Evolutionary conservation across 2,888 invertebrate genomes (phyloP), one percentile per base, ranked within the genome.

Genomic region (Sinotaia quadrata): DNA sequence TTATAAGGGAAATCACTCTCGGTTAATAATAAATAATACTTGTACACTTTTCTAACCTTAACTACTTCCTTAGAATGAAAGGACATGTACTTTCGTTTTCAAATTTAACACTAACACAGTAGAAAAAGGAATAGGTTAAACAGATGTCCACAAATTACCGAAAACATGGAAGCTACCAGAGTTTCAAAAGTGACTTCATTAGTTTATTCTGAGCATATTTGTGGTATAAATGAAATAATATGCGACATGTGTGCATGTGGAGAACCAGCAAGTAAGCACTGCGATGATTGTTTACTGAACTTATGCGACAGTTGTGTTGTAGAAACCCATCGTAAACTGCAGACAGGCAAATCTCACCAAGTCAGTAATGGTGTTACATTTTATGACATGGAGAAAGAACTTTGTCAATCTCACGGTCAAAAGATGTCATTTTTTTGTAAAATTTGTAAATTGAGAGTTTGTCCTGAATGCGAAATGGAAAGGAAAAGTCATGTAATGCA

Each of bases 241-340:
- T 63, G 63, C 24, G 54, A 63, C 8, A 21, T 63, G 36, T 63
- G 63, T 18, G 54, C 36, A 3, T 34, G 27, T 2, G 52, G 18
- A 21, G 29, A 37, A 29, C 31, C 24, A n/a, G 63, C 63, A 41
- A 63, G 18, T 12, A 4, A 37, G 29, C 63, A 54, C 31, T 63
- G 63, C 10, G 63, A 63, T 41, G 54, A 63, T 21, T 63, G 63
- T 36, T 24, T 63, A 41, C 5, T 37, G 24, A 63, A 63, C 27
- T 29, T 63, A 24, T 63, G 63, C 37, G 63, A 54, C 49, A 37
- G 63, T 63, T 63, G 63, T 36, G 63, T 37, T 2, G 54, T 18
- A 1, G 27, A 54, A 5, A 4, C 18, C 18, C 54, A 54, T 27
- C 27, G 54, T 2, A 29, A 29, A 24, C 8, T 29, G 27, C 7